Conservation (phyloP, 2,113 vertebrate species). For the Antechinus flavipes region DNA sequence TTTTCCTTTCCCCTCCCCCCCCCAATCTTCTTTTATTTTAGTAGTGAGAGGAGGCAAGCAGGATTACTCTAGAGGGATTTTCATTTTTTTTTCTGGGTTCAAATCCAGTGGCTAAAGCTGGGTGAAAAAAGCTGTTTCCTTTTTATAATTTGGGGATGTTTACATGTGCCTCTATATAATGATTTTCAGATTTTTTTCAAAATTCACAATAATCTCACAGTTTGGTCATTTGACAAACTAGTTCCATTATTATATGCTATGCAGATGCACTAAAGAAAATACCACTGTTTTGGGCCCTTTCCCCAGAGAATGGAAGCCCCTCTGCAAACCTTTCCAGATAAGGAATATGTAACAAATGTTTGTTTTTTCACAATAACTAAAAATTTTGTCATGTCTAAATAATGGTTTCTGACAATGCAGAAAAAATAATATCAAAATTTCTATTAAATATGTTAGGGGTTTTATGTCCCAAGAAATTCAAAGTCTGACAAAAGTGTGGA, state of each 20-base stretch:
- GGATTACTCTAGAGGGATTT: neutral
- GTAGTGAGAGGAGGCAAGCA: neutral
- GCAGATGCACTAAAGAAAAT: constrained; percentile 61
- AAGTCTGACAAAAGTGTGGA: neutral
- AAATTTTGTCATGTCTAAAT: constrained; percentile 77
- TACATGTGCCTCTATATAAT: neutral
- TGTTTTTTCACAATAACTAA: constrained; percentile 71
- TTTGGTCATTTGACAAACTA: constrained; percentile 61
- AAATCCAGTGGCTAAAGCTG: neutral
- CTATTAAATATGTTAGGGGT: constrained; percentile 71
- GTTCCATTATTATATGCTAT: constrained; percentile 58
- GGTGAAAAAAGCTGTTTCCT: neutral
- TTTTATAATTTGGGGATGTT: neutral
- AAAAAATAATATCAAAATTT: constrained; percentile 70
- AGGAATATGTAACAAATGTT: constrained; percentile 68
- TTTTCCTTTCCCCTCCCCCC: neutral
- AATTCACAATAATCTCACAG: constrained; percentile 53
- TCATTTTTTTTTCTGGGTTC: neutral
- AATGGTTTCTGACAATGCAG: constrained; percentile 74
- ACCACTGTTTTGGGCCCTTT: constrained; percentile 40
- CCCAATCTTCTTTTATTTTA: neutral
- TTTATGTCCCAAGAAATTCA: neutral
- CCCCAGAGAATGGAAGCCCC: constrained; percentile 29
- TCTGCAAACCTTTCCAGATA: constrained; percentile 41
- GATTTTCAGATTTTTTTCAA: neutral